Evolutionary conservation across 2,888 invertebrate species (phyloP), one percentile per base, ranked within the genome.

Genomic region (Apamea monoglypha): DNA sequence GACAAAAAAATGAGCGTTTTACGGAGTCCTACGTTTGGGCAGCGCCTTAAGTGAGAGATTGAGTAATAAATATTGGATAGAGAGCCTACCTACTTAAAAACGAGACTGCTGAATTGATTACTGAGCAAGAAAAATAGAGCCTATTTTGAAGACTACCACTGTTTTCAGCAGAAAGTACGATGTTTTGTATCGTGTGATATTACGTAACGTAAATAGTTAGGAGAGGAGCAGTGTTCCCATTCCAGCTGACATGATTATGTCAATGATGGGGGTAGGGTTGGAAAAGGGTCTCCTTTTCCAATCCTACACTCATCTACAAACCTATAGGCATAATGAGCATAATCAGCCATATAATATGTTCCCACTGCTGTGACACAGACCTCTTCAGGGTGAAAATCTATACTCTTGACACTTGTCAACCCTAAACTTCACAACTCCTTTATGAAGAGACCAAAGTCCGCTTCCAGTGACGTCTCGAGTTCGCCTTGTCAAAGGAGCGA

Each of bases 401-500:
- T 29, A 18, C 1, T 36, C 25, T 16, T 36, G 10, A 61, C 21
- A 53, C 44, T 18, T 10, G 4, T 68, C 29, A 74, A 76, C 47
- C 32, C 36, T 18, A 68, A 74, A 59, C 67, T 59, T 16, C 36
- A 32, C 29, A 44, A 29, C 25, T 29, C 40, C 61, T 73, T 40
- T 69, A 59, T 56, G n/a, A 18, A 69, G 10, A 25, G 14, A 36
- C 25, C 56, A 8, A 40, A 36, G 44, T 72, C 56, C 32, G 16
- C n/a, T 50, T 50, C 6, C 50, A 81, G 59, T 25, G 50, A 50
- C 70, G 47, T 73, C 47, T 80, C 50, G 2, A 59, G 16, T 76
- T 73, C 29, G 29, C 47, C 4, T 56, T n/a, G 47, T 61, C 70
- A 78, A 81, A 85, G 72, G 64, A 67, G 44, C 25, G 18, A 59